Evolutionary conservation across 2,888 invertebrate genomes (phyloP).

Genomic region (Cordylochernes scorpioides): DNA sequence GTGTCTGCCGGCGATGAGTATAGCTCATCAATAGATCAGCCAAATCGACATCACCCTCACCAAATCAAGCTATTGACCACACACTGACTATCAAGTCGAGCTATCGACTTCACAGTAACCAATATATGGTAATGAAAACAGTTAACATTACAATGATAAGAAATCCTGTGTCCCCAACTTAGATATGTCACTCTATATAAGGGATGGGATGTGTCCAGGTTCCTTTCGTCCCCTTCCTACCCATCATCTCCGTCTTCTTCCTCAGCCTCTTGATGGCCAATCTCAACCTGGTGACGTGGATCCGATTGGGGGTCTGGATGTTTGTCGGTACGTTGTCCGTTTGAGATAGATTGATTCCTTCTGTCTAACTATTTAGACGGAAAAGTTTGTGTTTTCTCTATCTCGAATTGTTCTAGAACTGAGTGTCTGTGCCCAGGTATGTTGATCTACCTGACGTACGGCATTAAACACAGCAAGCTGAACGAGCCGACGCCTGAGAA

Average conservation of each 20-base stretch:
- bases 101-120: too few species aligned
- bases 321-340: conserved; percentile 11
- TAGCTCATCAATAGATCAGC: too few species aligned
- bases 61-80: too few species aligned
- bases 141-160: too few species aligned
- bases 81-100: too few species aligned
- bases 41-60: too few species aligned
- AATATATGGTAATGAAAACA: too few species aligned
- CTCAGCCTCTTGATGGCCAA: conserved; percentile 15
- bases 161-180: too few species aligned
- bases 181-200: neutral
- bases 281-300: conserved; percentile 14
- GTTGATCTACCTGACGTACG: conserved; percentile 20
- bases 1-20: too few species aligned
- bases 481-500: conserved; percentile 3
- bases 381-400: neutral
- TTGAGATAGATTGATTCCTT: neutral
- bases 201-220: conserved; percentile 7
- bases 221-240: conserved; percentile 15
- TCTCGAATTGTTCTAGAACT: neutral
- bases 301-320: conserved; percentile 15
- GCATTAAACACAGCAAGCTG: conserved; percentile 18
- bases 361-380: neutral
- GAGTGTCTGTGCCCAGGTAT: too few species aligned
- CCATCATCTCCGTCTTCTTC: conserved; percentile 14